phyloP scores from a whole-genome alignment of 2,888 invertebrate genomes.

The Tigriopus californicus region DNA sequence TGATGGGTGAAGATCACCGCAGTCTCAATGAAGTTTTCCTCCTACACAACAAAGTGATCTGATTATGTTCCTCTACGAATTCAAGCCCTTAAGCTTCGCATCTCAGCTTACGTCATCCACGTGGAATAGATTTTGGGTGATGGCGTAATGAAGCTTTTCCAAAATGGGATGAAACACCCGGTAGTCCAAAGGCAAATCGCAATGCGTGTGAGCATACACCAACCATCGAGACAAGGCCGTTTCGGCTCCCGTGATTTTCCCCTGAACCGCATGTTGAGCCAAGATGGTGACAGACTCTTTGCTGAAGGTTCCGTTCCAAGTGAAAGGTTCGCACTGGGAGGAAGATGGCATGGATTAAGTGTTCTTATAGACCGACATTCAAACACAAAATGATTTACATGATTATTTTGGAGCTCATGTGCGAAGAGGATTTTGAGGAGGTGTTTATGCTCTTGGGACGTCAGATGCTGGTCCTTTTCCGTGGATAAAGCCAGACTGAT shows the following conservation, averaged over 20 bases:
- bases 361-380: background rate
- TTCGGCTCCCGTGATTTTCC: slow-evolving; percentile 53
- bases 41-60: background rate
- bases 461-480: slow-evolving; percentile 64
- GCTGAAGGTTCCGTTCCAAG: slow-evolving; percentile 58
- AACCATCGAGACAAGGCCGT: slow-evolving; percentile 37
- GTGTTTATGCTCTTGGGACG: slow-evolving; percentile 63
- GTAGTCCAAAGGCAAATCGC: slow-evolving; percentile 13
- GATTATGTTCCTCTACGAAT: too few relatives aligned
- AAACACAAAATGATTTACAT: slow-evolving; percentile 31
- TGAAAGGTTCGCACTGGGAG: slow-evolving; percentile 7
- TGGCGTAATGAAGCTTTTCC: slow-evolving; percentile 6
- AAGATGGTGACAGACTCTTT: slow-evolving; percentile 57
- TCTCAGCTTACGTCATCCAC: slow-evolving; percentile 1
- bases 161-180: slow-evolving; percentile 4
- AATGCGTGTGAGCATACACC: slow-evolving; percentile 14
- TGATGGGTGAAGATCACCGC: slow-evolving; percentile 1
- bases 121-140: slow-evolving; percentile 2
- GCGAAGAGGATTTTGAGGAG: slow-evolving; percentile 52
- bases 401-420: slow-evolving; percentile 51
- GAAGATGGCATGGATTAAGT: background rate
- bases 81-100: too few relatives aligned
- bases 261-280: slow-evolving; percentile 83
- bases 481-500: slow-evolving; percentile 56
- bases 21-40: slow-evolving; percentile 1